Evolutionary conservation across 2,888 invertebrate genomes (phyloP), one percentile per base, ranked within the genome.

Genomic region (Thera britannica): DNA sequence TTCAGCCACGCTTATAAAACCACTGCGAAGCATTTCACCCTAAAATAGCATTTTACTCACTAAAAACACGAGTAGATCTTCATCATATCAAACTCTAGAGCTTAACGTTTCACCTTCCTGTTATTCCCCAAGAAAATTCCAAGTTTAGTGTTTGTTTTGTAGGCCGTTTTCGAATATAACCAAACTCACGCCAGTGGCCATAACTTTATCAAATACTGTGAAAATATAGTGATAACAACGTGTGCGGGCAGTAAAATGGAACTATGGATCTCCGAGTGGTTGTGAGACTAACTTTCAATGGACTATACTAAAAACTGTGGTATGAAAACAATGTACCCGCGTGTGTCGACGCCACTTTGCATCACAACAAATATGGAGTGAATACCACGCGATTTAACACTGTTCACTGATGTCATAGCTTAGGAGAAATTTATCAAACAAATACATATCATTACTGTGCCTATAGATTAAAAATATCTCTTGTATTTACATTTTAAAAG

Each of bases 371-470:
- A 75, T 73, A 76, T 70, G 74, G 71, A 67, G 71, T 73, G 74
- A 75, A 73, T 67, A 72, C 71, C 76, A 70, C 74, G 68, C 64
- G 62, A 58, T 63, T 55, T 62, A 70, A 64, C 70, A 64, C 55
- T 70, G 63, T 58, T 68, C 67, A 68, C 76, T 71, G 55, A 86
- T 86, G 87, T 78, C 77, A 82, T 90, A 90, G 82, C 69, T 74
- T 81, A 70, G 58, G 72, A 82, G 84, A 80, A 77, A 72, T 76
- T 78, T 83, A 86, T 83, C 78, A 83, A 80, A 73, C 80, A 84
- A 86, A 91, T 90, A 92, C 92, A 93, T 93, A 93, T 93, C 92
- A 92, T 86, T 79, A 83, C 76, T 88, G 92, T 93, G 93, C 92
- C 92, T 92, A 82, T 90, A 92, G 79, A 79, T 73, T 62, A 80